A percentile compares a stretch with the other conserved stretches of the same genome.
phyloP scores from a whole-genome alignment of 2,113 vertebrate genomes.

The Probosciger aterrimus region DNA sequence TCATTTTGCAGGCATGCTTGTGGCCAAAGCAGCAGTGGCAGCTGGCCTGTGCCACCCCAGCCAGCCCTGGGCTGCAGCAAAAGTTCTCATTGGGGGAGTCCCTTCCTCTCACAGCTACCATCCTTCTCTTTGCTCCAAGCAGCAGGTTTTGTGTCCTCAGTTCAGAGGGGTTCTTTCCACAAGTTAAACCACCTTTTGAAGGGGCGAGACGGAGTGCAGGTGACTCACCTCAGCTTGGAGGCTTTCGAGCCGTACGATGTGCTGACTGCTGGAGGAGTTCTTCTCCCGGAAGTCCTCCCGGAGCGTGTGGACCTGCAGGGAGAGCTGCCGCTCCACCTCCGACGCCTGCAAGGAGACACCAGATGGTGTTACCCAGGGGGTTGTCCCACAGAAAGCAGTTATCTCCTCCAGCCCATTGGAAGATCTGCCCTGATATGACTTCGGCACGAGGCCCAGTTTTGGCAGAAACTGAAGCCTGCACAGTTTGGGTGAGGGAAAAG shows the following conservation, averaged over 20 bases:
- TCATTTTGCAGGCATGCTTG: neutral
- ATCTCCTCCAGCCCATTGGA: neutral
- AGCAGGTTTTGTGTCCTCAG: neutral
- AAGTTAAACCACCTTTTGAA: neutral
- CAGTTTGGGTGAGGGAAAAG: neutral
- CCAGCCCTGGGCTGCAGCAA: neutral
- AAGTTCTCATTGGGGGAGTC: neutral
- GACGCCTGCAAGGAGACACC: conserved; percentile 81
- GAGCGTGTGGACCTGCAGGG: conserved; percentile 92
- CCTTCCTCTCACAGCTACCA: neutral
- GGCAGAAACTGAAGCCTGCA: neutral
- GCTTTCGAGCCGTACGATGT: conserved; percentile 90
- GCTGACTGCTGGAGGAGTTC: conserved; percentile 90
- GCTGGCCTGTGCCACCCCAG: neutral
- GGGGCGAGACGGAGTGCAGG: accelerated
- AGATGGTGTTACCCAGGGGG: neutral
- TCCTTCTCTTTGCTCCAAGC: neutral
- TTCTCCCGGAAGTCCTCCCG: conserved; percentile 95
- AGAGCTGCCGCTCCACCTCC: conserved; percentile 93
- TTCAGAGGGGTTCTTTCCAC: neutral
- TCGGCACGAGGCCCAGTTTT: neutral
- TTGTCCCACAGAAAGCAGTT: neutral
- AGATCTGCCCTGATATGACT: neutral
- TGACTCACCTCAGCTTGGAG: conserved; percentile 91
- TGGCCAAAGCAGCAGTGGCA: neutral